A percentile compares a stretch with the other conserved stretches of the same genome.
Evolutionary conservation across 2,113 vertebrate species (phyloP).

Genomic region (Rhizomys pruinosus): DNA sequence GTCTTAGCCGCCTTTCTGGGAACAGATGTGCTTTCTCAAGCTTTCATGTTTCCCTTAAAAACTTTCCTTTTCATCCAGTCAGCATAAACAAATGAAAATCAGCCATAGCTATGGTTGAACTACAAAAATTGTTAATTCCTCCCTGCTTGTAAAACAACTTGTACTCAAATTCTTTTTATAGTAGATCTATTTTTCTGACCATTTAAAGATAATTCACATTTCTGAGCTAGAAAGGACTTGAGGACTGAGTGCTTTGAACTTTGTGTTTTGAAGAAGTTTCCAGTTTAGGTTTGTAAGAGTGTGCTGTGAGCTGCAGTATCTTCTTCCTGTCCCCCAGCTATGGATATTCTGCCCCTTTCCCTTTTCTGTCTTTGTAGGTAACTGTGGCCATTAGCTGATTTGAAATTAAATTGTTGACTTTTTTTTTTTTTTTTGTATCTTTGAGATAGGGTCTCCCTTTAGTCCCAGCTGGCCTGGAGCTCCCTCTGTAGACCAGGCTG

Average conservation of each 20-base stretch:
- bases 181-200: not conserved
- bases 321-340: not conserved
- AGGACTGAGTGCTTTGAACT: not conserved
- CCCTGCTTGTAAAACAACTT: not conserved
- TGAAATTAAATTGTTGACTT: not conserved
- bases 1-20: not conserved
- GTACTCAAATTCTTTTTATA: not conserved
- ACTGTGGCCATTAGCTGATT: not conserved
- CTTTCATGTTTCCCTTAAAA: not conserved
- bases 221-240: not conserved
- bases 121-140: not conserved
- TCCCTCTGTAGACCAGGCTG: too few relatives aligned
- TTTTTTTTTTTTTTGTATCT: too few relatives aligned
- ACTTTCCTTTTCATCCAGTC: not conserved
- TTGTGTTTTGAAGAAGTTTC: not conserved
- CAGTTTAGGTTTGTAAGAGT: not conserved
- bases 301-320: not conserved
- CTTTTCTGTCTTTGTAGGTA: not conserved
- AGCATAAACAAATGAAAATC: not conserved
- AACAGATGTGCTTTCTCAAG: not conserved
- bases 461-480: too few relatives aligned
- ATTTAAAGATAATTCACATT: slow-evolving; percentile 2
- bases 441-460: too few relatives aligned
- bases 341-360: not conserved
- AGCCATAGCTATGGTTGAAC: not conserved